A percentile compares a stretch with the other conserved stretches of the same genome.
These are phyloP conservation scores for Xestoiulus laeticollis DNA, from an alignment of 2,888 invertebrate species.

Conservation along the genomic window DNA sequence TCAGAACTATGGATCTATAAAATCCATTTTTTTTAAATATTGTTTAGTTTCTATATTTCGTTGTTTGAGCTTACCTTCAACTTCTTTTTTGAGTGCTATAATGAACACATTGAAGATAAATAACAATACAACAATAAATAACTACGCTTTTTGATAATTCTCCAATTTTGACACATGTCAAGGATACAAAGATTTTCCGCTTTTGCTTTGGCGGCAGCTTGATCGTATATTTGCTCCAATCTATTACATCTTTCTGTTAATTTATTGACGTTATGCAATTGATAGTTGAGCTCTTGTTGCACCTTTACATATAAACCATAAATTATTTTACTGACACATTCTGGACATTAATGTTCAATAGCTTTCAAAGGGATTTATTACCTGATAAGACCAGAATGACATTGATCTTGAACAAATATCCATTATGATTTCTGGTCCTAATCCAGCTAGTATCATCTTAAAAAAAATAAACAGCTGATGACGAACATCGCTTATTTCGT, in stretches of 20 bases:
- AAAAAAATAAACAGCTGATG: background rate
- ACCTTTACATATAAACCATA: background rate
- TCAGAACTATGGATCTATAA: background rate
- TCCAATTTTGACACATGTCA: background rate
- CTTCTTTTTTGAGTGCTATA: constrained; percentile 30
- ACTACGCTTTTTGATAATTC: background rate
- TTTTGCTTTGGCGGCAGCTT: constrained; percentile 21
- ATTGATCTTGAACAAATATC: constrained; percentile 65
- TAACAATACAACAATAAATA: background rate
- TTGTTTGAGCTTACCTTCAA: constrained; percentile 44
- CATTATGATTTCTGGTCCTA: constrained; percentile 65
- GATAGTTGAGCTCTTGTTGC: background rate
- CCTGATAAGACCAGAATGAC: constrained; percentile 66
- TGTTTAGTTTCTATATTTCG: background rate
- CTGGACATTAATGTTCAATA: background rate
- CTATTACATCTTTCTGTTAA: constrained; percentile 41
- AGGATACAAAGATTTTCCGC: constrained; percentile 46
- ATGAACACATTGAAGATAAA: background rate
- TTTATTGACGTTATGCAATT: background rate
- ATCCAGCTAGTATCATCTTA: constrained; percentile 65
- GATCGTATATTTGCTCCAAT: constrained; percentile 44
- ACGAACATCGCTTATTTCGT: too few species aligned
- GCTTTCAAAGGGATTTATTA: constrained; percentile 7
- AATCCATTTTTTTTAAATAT: background rate
- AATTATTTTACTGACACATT: background rate